phyloP scores from a whole-genome alignment of 2,113 vertebrate species.

The Phyllopteryx taeniolatus region DNA sequence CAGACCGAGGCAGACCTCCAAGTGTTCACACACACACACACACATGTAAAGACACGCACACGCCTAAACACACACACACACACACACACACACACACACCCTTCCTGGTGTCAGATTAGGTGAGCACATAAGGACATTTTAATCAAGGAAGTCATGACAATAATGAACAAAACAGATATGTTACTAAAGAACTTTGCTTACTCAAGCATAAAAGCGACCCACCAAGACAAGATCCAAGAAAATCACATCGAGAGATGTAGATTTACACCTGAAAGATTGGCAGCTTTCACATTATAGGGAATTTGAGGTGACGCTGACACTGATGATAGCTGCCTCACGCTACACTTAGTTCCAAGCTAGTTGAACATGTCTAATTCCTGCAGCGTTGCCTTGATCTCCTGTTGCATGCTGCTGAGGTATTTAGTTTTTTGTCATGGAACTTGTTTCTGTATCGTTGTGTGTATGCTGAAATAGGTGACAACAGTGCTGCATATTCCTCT shows the following conservation, averaged over 20 bases:
- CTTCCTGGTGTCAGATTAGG: background rate
- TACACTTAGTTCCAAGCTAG: slow-evolving; percentile 40
- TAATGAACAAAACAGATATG: background rate
- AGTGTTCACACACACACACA: too few species aligned
- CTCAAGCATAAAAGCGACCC: background rate
- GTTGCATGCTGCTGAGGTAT: slow-evolving; percentile 44
- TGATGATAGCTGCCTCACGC: slow-evolving; percentile 44
- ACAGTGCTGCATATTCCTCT: slow-evolving; percentile 21
- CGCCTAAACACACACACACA: background rate
- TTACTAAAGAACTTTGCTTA: background rate
- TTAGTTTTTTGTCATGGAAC: slow-evolving; percentile 45
- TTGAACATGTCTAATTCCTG: slow-evolving; percentile 34
- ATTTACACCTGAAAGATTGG: slow-evolving; percentile 40
- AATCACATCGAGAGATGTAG: slow-evolving; percentile 30
- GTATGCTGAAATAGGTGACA: slow-evolving; percentile 24
- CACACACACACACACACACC: slow-evolving; percentile 1
- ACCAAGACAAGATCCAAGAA: slow-evolving; percentile 16
- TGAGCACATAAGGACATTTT: background rate
- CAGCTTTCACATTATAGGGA: slow-evolving; percentile 37
- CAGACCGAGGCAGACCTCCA: too few species aligned
- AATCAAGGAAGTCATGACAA: background rate
- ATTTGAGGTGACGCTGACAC: slow-evolving; percentile 47
- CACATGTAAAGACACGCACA: too few species aligned
- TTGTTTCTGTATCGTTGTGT: slow-evolving; percentile 28
- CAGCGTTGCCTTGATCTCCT: slow-evolving; percentile 47